Conservation (phyloP, 2,113 vertebrate genomes). For the Platanista minor region DNA sequence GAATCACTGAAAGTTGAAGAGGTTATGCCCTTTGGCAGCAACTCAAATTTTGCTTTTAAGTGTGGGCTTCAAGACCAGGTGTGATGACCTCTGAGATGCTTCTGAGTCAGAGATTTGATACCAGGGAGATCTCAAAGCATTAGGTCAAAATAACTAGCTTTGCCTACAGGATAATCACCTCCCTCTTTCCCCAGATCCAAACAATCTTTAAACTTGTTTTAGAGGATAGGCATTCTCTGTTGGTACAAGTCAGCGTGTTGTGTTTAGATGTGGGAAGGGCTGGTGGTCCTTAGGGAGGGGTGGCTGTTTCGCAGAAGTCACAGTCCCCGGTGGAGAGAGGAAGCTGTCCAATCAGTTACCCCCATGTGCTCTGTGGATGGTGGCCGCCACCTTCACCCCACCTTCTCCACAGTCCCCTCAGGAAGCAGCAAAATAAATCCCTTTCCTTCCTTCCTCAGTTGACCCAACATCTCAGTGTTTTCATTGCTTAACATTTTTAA, state of each 20-base stretch:
- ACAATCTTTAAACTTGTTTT: neutral
- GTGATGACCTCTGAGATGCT: neutral
- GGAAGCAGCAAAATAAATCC: neutral
- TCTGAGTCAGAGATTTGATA: neutral
- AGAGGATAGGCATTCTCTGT: neutral
- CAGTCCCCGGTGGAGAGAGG: neutral
- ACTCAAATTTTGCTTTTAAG: neutral
- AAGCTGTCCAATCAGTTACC: neutral
- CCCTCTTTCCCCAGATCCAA: neutral
- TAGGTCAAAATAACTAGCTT: neutral
- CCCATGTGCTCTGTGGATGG: neutral
- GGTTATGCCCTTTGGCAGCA: neutral
- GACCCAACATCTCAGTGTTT: neutral
- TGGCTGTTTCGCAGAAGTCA: neutral
- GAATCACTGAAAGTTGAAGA: no score
- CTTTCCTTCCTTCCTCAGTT: neutral
- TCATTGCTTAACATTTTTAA: neutral
- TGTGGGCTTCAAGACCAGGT: neutral
- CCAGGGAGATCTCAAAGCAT: neutral
- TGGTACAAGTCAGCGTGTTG: neutral
- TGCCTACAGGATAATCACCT: neutral
- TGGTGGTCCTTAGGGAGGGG: neutral
- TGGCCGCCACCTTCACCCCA: fast-evolving
- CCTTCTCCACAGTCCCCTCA: neutral
- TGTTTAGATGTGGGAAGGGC: neutral